These are phyloP conservation scores for Achroia grisella DNA, from an alignment of 1,140 invertebrate genomes.

Conservation along the genomic window DNA sequence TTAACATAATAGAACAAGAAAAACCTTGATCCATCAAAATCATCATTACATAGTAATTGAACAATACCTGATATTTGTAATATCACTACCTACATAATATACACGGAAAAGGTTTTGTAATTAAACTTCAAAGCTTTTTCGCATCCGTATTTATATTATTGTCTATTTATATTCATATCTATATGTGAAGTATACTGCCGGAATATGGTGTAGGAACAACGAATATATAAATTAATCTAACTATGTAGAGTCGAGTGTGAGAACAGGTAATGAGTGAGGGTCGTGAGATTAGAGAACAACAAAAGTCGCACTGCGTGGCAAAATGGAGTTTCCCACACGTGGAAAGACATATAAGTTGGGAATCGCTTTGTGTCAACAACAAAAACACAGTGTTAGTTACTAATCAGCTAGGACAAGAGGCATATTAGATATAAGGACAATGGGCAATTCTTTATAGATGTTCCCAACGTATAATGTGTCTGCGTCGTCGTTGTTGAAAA, in stretches of 20 bases:
- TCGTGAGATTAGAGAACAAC: conserved; percentile 4
- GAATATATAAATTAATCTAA: conserved; percentile 2
- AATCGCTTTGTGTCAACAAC: not conserved
- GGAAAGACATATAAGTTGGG: not conserved
- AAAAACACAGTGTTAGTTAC: conserved; percentile 1
- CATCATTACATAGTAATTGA: too few species aligned
- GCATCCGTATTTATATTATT: not conserved
- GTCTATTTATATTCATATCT: too few species aligned
- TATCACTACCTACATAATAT: not conserved
- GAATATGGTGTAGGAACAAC: not conserved
- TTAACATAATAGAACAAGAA: too few species aligned
- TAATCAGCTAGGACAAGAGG: conserved; percentile 2
- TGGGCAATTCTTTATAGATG: not conserved
- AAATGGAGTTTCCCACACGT: conserved; percentile 1
- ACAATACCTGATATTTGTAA: too few species aligned
- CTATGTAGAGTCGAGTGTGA: not conserved
- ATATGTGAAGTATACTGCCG: not conserved
- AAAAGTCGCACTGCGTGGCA: not conserved
- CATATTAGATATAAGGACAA: conserved; percentile 4
- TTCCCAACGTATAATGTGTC: not conserved
- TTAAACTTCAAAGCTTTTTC: not conserved
- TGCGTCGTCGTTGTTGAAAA: not conserved
- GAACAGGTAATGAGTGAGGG: not conserved
- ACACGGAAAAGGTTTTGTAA: not conserved
- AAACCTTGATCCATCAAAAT: too few species aligned